Conservation (phyloP, 2,888 invertebrate species). For the Rhimphoctona megacephalus region DNA sequence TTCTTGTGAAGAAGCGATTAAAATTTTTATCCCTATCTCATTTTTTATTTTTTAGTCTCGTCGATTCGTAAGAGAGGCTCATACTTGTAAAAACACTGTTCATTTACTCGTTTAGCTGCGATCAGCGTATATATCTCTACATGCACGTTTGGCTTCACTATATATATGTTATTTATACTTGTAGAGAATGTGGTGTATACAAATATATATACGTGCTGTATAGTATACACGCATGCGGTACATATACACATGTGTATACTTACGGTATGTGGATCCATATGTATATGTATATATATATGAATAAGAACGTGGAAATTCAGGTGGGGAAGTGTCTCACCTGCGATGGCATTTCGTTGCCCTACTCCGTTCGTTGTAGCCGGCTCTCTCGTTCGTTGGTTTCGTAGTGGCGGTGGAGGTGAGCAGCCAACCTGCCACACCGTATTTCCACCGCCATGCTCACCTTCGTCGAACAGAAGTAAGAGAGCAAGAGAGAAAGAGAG, state of each 20-base stretch:
- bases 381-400: constrained; percentile 66
- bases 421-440: constrained; percentile 62
- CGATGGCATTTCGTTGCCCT: constrained; percentile 78
- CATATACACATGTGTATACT: constrained; percentile 8
- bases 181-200: constrained; percentile 15
- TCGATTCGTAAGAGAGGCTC: constrained; percentile 4
- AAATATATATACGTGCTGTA: neutral
- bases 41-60: constrained; percentile 9
- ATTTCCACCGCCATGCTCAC: constrained; percentile 36
- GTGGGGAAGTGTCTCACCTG: constrained; percentile 77
- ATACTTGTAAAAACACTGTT: constrained; percentile 13
- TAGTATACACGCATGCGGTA: neutral
- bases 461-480: neutral
- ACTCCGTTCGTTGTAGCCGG: constrained; percentile 73
- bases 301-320: constrained; percentile 27
- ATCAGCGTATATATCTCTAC: constrained; percentile 35
- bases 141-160: constrained; percentile 10
- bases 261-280: neutral
- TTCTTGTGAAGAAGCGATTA: neutral
- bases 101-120: constrained; percentile 36
- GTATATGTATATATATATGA: constrained; percentile 1
- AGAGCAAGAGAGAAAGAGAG: constrained; percentile 46
- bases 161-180: neutral
- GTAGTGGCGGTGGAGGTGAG: constrained; percentile 53
- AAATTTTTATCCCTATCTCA: neutral